Conservation (phyloP, 2,888 invertebrate genomes). For the Chrysodeixis includens region DNA sequence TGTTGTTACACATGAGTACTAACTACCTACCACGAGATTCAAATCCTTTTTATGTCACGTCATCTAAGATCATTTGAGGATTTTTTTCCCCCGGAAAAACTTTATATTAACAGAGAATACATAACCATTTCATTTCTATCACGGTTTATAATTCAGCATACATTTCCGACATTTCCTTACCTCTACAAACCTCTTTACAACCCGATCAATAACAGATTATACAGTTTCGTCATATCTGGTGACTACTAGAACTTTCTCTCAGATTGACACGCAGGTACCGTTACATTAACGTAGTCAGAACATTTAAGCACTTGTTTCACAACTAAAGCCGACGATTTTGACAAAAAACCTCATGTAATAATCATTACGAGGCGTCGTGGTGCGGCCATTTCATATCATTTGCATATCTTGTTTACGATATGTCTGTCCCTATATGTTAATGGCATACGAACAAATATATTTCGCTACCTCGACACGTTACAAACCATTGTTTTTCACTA, state of each 20-base stretch:
- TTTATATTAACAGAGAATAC: no score
- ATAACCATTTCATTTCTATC: no score
- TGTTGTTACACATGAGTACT: no score
- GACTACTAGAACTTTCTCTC: background rate
- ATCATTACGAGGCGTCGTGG: constrained; percentile 63
- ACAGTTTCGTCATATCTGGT: background rate
- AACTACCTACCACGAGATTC: no score
- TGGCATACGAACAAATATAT: constrained; percentile 83
- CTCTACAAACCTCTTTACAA: no score
- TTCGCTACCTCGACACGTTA: constrained; percentile 70
- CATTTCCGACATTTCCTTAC: no score
- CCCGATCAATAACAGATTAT: background rate
- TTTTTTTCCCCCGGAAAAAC: no score
- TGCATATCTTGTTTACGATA: constrained; percentile 83
- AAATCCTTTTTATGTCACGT: no score
- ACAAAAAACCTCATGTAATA: constrained; percentile 66
- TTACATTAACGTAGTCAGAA: constrained; percentile 13
- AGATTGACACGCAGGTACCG: constrained; percentile 1
- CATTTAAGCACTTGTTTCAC: constrained; percentile 30
- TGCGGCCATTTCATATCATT: constrained; percentile 73
- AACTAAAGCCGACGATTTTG: constrained; percentile 35
- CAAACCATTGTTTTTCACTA: constrained; percentile 73
- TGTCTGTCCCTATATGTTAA: constrained; percentile 79
- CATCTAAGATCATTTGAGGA: no score
- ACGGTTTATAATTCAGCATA: no score